Base-by-base conservation (phyloP, 2,888 invertebrate species). In the Tinea semifulvella region DNA sequence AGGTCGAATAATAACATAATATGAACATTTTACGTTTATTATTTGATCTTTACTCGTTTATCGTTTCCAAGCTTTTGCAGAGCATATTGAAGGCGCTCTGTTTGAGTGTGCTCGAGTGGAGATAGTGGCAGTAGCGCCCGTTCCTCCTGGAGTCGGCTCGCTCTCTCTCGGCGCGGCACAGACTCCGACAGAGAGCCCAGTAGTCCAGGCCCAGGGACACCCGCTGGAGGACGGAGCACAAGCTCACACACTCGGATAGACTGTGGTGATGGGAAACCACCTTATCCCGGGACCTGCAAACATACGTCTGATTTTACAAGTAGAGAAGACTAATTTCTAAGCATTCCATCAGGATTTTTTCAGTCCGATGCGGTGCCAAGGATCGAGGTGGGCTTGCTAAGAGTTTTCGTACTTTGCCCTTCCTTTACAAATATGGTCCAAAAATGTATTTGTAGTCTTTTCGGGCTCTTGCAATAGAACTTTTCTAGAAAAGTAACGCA, bases 111-210 rank as follows among this genome's bases (percentile, higher is more conserved):
- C n/a, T n/a, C n/a, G n/a, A n/a, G n/a, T n/a, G n/a, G n/a, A 92
- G 76, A 68, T 92, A 92, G 64, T 91, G 90, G 67, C 88, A 89
- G 68, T 90, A 92, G 46, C 92, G 82, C 57, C 89, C 90, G 49
- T 88, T 85, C 48, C 91, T 82, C 59, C 90, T 89, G 1, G 62
- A 71, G 39, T 84, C 81, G 22, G 84, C 80, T 55, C 89, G 85
- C 10, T 56, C 56, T 52, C 84, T 84, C 60, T 93, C 92, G 31
- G 84, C 74, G 50, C 90, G 84, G 51, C 89, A 88, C 45, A 94
- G 89, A 11, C 82, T 66, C 22, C 92, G 82, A 50, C 91, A 74
- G 1, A 74, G 62, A 0, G 92, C 83, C 66, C 91, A 84, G 61
- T 89, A 91, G 68, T 93, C 93, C 44, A 87, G 52, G 0, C 84